Percentiles rank a stretch among this genome's conserved stretches.
Evolutionary conservation across 2,888 invertebrate genomes (phyloP).

Genomic region (Petrophora chlorosata): DNA sequence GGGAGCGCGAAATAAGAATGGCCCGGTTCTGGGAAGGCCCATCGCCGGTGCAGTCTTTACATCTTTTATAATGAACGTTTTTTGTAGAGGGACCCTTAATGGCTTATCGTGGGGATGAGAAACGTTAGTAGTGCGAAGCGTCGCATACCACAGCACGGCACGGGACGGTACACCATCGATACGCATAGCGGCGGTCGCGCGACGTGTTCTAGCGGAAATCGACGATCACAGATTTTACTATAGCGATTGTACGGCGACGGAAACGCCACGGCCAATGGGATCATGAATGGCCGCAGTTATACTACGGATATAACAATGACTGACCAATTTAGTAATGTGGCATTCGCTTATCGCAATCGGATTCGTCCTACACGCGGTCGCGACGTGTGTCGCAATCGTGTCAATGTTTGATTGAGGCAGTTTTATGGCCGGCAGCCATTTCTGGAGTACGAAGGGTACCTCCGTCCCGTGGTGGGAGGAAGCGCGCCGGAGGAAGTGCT

Average conservation of each 20-base stretch:
- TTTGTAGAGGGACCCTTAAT: conserved; percentile 76
- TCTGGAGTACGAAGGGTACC: conserved; percentile 30
- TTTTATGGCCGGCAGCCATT: conserved; percentile 47
- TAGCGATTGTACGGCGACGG: conserved; percentile 50
- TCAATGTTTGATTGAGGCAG: conserved; percentile 41
- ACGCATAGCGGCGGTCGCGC: conserved; percentile 26
- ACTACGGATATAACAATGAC: conserved; percentile 57
- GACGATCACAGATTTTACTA: conserved; percentile 49
- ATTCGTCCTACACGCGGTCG: conserved; percentile 54
- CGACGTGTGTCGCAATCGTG: conserved; percentile 48
- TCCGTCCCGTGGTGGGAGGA: conserved; percentile 60
- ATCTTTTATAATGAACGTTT: conserved; percentile 80
- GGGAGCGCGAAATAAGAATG: conserved; percentile 82
- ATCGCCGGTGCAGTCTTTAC: conserved; percentile 77
- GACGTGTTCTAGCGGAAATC: conserved; percentile 41
- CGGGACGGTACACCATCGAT: conserved; percentile 24
- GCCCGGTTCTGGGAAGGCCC: conserved; percentile 79
- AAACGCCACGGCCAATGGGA: conserved; percentile 49
- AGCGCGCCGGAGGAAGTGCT: conserved; percentile 70
- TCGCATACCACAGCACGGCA: conserved; percentile 26
- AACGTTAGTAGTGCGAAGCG: conserved; percentile 51
- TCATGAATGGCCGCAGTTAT: conserved; percentile 53
- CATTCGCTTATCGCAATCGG: conserved; percentile 56
- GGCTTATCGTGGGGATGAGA: conserved; percentile 74
- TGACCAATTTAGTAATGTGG: conserved; percentile 56